Evolutionary conservation across 2,888 invertebrate species (phyloP).

Genomic region (Archips xylosteana): DNA sequence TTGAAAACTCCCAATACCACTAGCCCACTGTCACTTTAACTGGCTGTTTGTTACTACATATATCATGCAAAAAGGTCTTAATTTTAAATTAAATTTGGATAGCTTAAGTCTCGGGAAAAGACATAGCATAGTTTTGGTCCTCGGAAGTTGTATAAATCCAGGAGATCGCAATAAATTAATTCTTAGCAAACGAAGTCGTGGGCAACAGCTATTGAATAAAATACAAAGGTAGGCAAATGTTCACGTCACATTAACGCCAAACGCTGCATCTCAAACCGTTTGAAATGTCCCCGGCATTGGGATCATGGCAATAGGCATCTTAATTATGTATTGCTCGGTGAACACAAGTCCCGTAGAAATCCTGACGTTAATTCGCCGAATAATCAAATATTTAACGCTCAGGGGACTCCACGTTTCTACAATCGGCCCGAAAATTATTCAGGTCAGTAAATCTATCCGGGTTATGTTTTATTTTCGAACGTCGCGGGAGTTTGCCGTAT

Average conservation of each 20-base stretch:
- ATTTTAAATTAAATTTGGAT: no score
- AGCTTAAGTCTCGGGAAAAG: no score
- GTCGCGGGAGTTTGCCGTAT: slow-evolving; percentile 24
- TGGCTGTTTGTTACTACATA: no score
- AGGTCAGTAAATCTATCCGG: slow-evolving; percentile 47
- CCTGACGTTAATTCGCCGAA: slow-evolving; percentile 43
- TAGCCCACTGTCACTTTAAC: no score
- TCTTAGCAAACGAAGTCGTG: no score
- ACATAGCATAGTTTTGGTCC: no score
- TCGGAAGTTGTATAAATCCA: no score
- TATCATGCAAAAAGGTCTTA: no score
- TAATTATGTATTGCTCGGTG: slow-evolving; percentile 32
- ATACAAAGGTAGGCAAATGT: neutral
- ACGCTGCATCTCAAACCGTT: neutral
- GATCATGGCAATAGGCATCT: slow-evolving; percentile 27
- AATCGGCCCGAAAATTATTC: slow-evolving; percentile 47
- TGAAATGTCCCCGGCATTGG: neutral
- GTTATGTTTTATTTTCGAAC: slow-evolving; percentile 40
- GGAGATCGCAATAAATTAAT: no score
- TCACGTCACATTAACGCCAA: neutral
- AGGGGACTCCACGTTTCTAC: slow-evolving; percentile 43
- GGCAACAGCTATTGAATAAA: no score
- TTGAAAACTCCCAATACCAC: no score
- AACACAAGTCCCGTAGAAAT: slow-evolving; percentile 30
- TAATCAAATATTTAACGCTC: slow-evolving; percentile 46